Evolutionary conservation across 1,140 invertebrate species (phyloP).

Genomic region (Cataglyphis hispanica): DNA sequence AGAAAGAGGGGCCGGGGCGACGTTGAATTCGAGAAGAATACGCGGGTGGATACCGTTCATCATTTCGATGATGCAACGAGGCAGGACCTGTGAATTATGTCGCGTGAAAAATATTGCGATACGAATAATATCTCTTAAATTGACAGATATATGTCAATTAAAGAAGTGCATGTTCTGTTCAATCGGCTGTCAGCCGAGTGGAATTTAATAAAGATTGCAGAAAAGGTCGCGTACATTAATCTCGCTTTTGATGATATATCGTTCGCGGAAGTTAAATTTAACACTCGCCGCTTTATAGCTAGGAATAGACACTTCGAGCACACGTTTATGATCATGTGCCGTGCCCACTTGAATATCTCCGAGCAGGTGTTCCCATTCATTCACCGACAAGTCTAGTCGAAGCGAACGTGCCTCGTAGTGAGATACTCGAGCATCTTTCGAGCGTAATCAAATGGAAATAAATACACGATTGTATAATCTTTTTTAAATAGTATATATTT

Average conservation of each 20-base stretch:
- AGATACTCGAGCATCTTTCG: neutral
- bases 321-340: constrained; percentile 57
- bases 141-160: neutral
- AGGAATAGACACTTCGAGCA: constrained; percentile 26
- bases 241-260: constrained; percentile 30
- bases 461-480: neutral
- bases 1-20: neutral
- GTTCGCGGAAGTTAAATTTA: constrained; percentile 3
- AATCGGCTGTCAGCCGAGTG: neutral
- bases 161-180: neutral
- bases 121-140: neutral
- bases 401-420: constrained; percentile 2
- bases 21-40: constrained; percentile 26
- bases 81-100: neutral
- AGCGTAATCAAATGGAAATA: neutral
- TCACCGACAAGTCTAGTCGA: constrained; percentile 50
- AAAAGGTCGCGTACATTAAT: neutral
- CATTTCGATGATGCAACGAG: constrained; percentile 20
- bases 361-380: constrained; percentile 70
- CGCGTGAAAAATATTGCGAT: neutral
- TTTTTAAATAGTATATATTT: neutral
- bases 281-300: neutral
- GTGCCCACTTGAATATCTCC: constrained; percentile 41
- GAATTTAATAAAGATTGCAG: neutral
- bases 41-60: neutral